Conservation (phyloP, 1,140 invertebrate genomes). For the Phthorimaea operculella region DNA sequence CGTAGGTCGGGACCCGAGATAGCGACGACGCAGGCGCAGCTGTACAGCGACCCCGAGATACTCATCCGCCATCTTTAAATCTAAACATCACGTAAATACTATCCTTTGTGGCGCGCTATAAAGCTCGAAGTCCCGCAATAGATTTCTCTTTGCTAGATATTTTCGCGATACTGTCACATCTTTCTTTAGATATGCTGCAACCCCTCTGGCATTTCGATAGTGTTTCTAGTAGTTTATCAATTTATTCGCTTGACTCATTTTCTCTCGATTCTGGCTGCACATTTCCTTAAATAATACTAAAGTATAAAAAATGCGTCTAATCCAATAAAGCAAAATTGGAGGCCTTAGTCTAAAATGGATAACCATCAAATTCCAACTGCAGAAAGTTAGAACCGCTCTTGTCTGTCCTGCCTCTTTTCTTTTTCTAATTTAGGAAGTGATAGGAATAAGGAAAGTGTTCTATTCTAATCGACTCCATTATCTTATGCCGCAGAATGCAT, state of each 20-base stretch:
- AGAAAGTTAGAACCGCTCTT: no score
- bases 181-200: slow-evolving; percentile 5
- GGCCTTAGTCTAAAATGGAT: no score
- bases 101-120: background rate
- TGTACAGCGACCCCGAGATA: slow-evolving; percentile 32
- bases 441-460: no score
- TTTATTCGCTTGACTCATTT: background rate
- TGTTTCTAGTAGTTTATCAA: background rate
- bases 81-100: slow-evolving; percentile 1
- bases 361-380: no score
- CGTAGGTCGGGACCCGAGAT: slow-evolving; percentile 48
- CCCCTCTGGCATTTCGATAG: slow-evolving; percentile 1
- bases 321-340: no score
- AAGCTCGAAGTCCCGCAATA: background rate
- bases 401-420: no score
- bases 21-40: slow-evolving; percentile 28
- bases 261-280: no score
- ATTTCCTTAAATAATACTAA: no score
- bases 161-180: slow-evolving; percentile 1
- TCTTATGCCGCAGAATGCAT: no score
- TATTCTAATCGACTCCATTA: no score
- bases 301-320: no score
- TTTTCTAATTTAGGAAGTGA: no score
- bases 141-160: background rate
- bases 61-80: background rate